A percentile compares a stretch with the other conserved stretches of the same genome.
Conservation (phyloP, 2,113 vertebrate genomes). For the Upupa epops region DNA sequence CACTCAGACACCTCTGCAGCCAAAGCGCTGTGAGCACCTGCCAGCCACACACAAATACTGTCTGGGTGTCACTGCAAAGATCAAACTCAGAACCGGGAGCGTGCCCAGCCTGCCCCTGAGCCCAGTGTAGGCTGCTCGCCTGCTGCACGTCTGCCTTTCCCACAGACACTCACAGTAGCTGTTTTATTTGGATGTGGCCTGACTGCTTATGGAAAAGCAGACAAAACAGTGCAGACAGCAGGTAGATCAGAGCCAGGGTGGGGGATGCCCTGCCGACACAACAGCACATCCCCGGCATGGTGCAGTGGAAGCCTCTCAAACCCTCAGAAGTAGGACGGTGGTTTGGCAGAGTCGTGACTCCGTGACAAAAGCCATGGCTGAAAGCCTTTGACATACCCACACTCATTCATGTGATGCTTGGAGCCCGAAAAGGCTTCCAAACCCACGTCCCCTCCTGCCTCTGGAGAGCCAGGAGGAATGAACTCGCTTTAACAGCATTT, state of each 20-base stretch:
- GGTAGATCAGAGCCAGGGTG: neutral
- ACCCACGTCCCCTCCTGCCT: neutral
- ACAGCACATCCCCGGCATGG: neutral
- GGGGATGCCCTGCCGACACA: neutral
- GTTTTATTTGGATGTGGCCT: constrained; percentile 10
- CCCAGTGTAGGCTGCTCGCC: neutral
- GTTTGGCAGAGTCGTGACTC: constrained; percentile 39
- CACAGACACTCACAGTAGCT: neutral
- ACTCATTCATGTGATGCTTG: neutral
- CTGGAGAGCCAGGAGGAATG: neutral
- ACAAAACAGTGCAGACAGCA: neutral
- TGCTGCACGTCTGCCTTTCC: neutral
- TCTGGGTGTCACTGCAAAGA: neutral
- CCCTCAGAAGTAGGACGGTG: constrained; percentile 6
- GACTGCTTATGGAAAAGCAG: constrained; percentile 7
- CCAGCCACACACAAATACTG: neutral
- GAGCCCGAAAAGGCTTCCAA: constrained; percentile 2
- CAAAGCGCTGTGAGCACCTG: neutral
- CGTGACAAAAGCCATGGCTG: constrained; percentile 42
- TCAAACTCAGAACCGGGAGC: neutral
- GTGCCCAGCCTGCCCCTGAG: neutral
- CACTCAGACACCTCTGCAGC: neutral
- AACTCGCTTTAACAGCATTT: neutral
- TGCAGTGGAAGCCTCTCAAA: neutral
- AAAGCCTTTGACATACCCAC: neutral